Conservation (phyloP, 1,140 invertebrate genomes). For the Stenopsyche tienmushanensis region DNA sequence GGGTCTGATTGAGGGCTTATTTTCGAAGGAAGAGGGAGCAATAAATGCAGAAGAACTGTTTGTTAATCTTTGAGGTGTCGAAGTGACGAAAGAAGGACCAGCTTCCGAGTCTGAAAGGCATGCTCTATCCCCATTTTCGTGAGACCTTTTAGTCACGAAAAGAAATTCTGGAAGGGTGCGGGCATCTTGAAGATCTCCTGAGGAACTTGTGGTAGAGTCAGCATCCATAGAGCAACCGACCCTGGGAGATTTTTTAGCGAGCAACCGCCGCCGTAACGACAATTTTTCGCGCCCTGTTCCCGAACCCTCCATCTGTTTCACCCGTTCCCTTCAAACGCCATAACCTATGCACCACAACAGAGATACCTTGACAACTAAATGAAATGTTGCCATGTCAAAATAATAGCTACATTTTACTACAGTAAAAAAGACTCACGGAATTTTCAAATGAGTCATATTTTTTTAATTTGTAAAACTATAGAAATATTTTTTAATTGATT, state of each 20-base stretch:
- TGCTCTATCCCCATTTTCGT: too few species aligned
- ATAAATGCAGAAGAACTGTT: too few species aligned
- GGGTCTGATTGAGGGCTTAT: too few species aligned
- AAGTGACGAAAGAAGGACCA: not conserved
- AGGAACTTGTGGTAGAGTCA: too few species aligned
- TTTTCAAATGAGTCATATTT: too few species aligned
- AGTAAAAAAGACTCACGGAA: too few species aligned
- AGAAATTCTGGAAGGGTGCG: not conserved
- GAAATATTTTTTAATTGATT: too few species aligned
- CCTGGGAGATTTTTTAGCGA: not conserved
- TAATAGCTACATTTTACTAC: too few species aligned
- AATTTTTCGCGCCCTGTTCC: not conserved
- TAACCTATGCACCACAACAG: not conserved
- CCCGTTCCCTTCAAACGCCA: not conserved
- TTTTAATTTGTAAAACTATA: too few species aligned
- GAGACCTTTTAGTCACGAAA: not conserved
- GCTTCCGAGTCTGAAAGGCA: not conserved
- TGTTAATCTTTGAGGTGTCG: too few species aligned
- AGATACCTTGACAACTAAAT: not conserved
- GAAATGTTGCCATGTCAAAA: not conserved
- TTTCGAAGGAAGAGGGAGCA: too few species aligned
- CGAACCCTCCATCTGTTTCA: not conserved
- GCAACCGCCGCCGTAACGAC: not conserved
- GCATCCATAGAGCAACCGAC: not conserved
- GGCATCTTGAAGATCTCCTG: not conserved